A percentile compares a stretch with the other conserved stretches of the same genome.
phyloP scores from a whole-genome alignment of 1,140 invertebrate species.

The Maconellicoccus hirsutus region DNA sequence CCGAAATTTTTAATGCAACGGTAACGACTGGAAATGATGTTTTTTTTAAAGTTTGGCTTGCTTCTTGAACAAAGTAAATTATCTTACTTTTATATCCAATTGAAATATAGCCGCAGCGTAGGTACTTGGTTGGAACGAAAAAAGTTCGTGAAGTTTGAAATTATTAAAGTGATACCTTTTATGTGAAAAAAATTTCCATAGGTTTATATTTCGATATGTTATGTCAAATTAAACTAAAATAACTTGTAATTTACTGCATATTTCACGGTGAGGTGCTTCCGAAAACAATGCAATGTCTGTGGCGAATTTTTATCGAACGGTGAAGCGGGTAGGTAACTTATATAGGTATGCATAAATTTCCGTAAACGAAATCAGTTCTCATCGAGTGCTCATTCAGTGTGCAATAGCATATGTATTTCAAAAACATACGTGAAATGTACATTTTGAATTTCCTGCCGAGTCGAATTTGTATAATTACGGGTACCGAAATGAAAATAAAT shows the following conservation, averaged over 20 bases:
- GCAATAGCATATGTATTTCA: background rate
- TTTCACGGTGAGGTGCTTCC: background rate
- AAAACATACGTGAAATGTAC: background rate
- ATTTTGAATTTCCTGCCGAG: background rate
- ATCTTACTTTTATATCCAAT: too few species aligned
- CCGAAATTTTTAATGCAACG: too few species aligned
- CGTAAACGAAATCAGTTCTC: background rate
- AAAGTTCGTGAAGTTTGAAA: too few species aligned
- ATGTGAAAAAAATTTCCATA: too few species aligned
- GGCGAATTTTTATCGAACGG: background rate
- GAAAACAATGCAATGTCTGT: background rate
- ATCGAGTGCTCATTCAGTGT: background rate
- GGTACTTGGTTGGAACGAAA: too few species aligned
- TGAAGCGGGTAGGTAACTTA: background rate
- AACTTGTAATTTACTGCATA: constrained; percentile 13
- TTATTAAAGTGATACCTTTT: too few species aligned
- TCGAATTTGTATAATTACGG: background rate
- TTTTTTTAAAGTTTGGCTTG: too few species aligned
- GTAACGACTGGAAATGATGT: too few species aligned
- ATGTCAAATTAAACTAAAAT: background rate
- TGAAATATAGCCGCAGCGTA: too few species aligned
- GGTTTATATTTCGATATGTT: background rate
- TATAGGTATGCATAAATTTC: background rate
- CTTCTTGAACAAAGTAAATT: too few species aligned
- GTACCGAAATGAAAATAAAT: background rate